These are phyloP conservation scores for Neolamprologus ventralis DNA, from an alignment of 2,113 vertebrate genomes.

Conservation along the genomic window DNA sequence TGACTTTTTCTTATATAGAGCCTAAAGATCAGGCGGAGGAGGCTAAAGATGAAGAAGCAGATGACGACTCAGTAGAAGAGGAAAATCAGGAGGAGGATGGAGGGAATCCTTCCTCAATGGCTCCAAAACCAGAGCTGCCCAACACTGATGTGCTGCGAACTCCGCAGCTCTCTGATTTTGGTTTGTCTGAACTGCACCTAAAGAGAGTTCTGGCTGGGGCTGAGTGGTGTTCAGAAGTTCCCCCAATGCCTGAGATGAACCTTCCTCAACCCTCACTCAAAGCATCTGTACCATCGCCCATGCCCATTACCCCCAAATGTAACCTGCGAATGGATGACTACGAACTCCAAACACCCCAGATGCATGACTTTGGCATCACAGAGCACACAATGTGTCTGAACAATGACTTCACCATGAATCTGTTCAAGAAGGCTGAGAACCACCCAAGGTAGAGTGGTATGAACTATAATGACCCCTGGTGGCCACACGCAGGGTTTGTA, in stretches of 20 bases:
- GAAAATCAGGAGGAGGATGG: not conserved
- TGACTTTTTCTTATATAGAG: not conserved
- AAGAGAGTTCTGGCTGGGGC: constrained; percentile 33
- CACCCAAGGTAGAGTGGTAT: constrained; percentile 38
- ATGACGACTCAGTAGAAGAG: not conserved
- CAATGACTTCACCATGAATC: constrained; percentile 85
- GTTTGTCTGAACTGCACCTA: constrained; percentile 78
- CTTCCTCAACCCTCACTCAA: constrained; percentile 19
- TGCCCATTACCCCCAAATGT: constrained; percentile 78
- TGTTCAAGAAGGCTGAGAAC: constrained; percentile 56
- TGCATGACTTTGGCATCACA: constrained; percentile 80
- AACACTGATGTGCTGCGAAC: constrained; percentile 38
- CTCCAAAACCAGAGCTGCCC: not conserved
- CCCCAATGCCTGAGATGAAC: constrained; percentile 26
- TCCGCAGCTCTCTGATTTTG: constrained; percentile 86
- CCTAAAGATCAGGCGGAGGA: not conserved
- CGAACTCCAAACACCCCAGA: constrained; percentile 69
- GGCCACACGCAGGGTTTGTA: not conserved
- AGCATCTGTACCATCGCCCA: not conserved
- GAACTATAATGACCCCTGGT: not conserved
- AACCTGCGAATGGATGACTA: constrained; percentile 75
- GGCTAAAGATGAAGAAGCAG: not conserved
- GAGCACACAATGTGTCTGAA: constrained; percentile 81
- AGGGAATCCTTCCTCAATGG: not conserved
- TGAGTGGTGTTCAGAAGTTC: not conserved